These are phyloP conservation scores for Blastobasis lacticolella DNA, from an alignment of 2,888 invertebrate species.

Conservation along the genomic window DNA sequence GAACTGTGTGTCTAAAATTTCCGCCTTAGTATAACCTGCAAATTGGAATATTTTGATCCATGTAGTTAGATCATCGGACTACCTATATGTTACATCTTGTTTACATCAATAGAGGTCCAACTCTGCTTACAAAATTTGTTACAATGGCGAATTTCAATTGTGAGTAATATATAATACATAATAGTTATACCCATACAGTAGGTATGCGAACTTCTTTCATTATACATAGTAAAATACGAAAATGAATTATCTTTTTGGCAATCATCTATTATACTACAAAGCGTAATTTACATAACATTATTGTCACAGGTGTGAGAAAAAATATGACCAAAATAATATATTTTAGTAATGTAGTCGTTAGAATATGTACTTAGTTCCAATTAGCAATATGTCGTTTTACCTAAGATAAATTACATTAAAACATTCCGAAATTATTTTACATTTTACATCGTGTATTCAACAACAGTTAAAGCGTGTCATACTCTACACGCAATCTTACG, in stretches of 20 bases:
- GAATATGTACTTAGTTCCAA: not conserved
- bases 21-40: too few species aligned
- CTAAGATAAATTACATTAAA: slow-evolving; percentile 38
- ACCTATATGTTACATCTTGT: too few species aligned
- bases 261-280: slow-evolving; percentile 61
- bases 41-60: too few species aligned
- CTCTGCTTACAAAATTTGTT: too few species aligned
- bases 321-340: slow-evolving; percentile 31
- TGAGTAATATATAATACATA: too few species aligned
- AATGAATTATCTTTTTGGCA: slow-evolving; percentile 38
- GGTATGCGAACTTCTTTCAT: too few species aligned
- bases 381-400: slow-evolving; percentile 3
- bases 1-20: too few species aligned
- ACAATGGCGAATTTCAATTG: too few species aligned
- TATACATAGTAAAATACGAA: not conserved
- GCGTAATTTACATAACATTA: slow-evolving; percentile 65
- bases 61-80: too few species aligned
- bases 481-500: slow-evolving; percentile 52
- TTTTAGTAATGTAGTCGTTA: slow-evolving; percentile 24
- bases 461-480: slow-evolving; percentile 31
- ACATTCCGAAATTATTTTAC: slow-evolving; percentile 30
- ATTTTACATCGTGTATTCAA: slow-evolving; percentile 36
- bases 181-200: too few species aligned
- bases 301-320: slow-evolving; percentile 69
- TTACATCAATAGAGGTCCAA: too few species aligned